Percentiles rank a stretch among this genome's conserved stretches.
Evolutionary conservation across 64 coral and sea anemone species (phyloP).

Genomic region (Montipora capricornis): DNA sequence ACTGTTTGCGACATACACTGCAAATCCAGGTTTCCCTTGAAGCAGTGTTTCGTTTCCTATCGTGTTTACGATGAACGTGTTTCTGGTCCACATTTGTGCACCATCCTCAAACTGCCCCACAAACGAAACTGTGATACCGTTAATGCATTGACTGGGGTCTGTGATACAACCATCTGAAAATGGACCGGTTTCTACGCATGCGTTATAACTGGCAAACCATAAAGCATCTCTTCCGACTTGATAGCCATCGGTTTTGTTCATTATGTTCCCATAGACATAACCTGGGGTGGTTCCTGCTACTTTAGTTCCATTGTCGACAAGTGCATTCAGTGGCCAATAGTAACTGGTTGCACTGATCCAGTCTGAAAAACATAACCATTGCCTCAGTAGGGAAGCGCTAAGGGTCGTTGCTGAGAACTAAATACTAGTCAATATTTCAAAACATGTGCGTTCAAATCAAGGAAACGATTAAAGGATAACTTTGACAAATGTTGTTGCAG

Average conservation of each 20-base stretch:
- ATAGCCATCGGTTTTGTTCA: not conserved
- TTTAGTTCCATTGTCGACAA: constrained; percentile 44
- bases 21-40: constrained; percentile 67
- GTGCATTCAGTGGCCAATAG: constrained; percentile 76
- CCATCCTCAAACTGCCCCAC: constrained; percentile 63
- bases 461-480: too few species aligned
- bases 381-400: not conserved
- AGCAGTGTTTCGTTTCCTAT: constrained; percentile 17
- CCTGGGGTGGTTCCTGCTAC: constrained; percentile 64
- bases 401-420: too few species aligned
- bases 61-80: constrained; percentile 76
- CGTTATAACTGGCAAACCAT: constrained; percentile 30
- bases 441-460: too few species aligned
- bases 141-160: constrained; percentile 44
- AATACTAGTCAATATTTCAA: too few species aligned
- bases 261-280: constrained; percentile 48
- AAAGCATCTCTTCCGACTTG: constrained; percentile 60
- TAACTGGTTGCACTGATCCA: constrained; percentile 84
- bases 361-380: constrained; percentile 27
- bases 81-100: constrained; percentile 45
- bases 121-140: constrained; percentile 74
- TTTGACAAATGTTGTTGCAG: too few species aligned
- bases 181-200: constrained; percentile 45
- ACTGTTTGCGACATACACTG: constrained; percentile 59
- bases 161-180: constrained; percentile 55